phyloP scores from a whole-genome alignment of 2,888 invertebrate species.

The Agrochola litura region DNA sequence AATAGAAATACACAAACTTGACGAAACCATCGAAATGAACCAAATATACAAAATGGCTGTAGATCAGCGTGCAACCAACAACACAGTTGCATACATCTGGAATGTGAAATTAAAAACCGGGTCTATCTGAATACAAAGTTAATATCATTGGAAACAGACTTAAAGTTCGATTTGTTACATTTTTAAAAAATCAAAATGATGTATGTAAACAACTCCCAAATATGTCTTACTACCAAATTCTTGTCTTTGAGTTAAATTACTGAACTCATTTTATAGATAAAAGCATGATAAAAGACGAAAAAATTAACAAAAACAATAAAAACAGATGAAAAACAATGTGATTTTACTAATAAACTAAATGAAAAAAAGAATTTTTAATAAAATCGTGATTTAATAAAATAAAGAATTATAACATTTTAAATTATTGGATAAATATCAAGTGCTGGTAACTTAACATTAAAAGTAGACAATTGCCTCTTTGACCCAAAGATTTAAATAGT shows the following conservation, averaged over 20 bases:
- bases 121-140: not conserved
- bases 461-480: not conserved
- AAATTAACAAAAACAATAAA: not conserved
- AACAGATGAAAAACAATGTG: conserved; percentile 11
- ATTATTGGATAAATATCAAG: conserved; percentile 33
- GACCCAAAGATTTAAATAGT: conserved; percentile 1
- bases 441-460: conserved; percentile 47
- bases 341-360: conserved; percentile 6
- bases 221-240: not conserved
- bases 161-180: not conserved
- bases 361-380: not conserved
- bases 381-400: conserved; percentile 19
- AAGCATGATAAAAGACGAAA: conserved; percentile 25
- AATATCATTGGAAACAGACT: not conserved
- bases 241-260: conserved; percentile 1
- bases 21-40: conserved; percentile 56
- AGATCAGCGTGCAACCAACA: conserved; percentile 11
- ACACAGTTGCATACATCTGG: not conserved
- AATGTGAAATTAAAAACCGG: not conserved
- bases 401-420: not conserved
- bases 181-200: not conserved
- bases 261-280: not conserved
- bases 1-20: conserved; percentile 32
- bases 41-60: conserved; percentile 40
- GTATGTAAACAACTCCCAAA: not conserved